These are phyloP conservation scores for Salvelinus fontinalis DNA, from an alignment of 2,113 vertebrate species.

Conservation along the genomic window DNA sequence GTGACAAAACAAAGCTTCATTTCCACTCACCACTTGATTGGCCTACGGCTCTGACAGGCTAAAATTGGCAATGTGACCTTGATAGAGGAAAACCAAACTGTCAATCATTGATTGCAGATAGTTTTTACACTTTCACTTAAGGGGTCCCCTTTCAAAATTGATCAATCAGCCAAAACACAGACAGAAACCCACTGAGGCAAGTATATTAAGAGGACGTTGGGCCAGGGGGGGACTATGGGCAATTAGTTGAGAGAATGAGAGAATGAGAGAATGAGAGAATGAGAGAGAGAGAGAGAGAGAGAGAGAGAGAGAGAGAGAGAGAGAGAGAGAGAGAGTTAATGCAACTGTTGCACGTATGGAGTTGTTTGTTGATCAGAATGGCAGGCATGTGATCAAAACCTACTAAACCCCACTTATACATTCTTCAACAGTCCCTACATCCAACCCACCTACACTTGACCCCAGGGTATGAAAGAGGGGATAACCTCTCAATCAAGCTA, in stretches of 20 bases:
- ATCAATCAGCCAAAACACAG: slow-evolving; percentile 65
- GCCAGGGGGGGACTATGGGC: slow-evolving; percentile 27
- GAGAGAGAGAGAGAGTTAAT: too few species aligned
- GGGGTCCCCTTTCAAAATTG: slow-evolving; percentile 65
- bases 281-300: not conserved
- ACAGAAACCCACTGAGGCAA: slow-evolving; percentile 32
- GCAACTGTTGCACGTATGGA: too few species aligned
- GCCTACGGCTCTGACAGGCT: slow-evolving; percentile 48
- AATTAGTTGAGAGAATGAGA: slow-evolving; percentile 29
- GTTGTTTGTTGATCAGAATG: too few species aligned
- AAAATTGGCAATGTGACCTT: slow-evolving; percentile 66
- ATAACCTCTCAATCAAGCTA: not conserved
- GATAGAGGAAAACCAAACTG: slow-evolving; percentile 54
- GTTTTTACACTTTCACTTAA: slow-evolving; percentile 61
- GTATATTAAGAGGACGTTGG: slow-evolving; percentile 31
- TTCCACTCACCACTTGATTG: slow-evolving; percentile 38
- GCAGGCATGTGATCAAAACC: not conserved
- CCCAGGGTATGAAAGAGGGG: too few species aligned
- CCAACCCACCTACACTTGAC: too few species aligned
- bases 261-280: not conserved
- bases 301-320: not conserved
- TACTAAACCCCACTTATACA: slow-evolving; percentile 4
- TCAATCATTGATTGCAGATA: slow-evolving; percentile 66
- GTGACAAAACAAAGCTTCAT: slow-evolving; percentile 40
- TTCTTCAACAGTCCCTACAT: too few species aligned